phyloP scores from a whole-genome alignment of 1,140 invertebrate genomes.

The Cydia amplana region DNA sequence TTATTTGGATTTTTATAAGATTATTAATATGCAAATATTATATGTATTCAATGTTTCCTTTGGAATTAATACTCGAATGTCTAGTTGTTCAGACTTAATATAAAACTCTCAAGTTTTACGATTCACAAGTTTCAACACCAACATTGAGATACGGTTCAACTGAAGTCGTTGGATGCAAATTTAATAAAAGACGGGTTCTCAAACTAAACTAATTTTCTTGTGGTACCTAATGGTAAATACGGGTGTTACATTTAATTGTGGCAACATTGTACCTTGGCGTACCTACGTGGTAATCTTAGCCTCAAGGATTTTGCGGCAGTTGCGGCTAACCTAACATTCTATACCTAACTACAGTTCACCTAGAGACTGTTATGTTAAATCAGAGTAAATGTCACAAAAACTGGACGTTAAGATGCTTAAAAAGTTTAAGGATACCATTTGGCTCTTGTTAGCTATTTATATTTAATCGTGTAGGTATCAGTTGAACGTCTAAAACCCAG shows the following conservation, averaged over 20 bases:
- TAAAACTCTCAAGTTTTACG: not conserved
- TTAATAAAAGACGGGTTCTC: too few species aligned
- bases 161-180: not conserved
- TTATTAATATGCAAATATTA: not conserved
- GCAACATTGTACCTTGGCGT: not conserved
- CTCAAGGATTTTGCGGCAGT: not conserved
- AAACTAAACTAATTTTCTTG: too few species aligned
- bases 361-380: not conserved
- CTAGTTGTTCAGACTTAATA: not conserved
- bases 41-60: not conserved
- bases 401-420: not conserved
- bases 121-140: not conserved
- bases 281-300: conserved; percentile 2
- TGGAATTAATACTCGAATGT: not conserved
- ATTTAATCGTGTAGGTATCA: too few species aligned
- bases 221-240: not conserved
- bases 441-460: too few species aligned
- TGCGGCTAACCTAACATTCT: conserved; percentile 11
- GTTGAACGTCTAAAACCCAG: too few species aligned
- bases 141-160: not conserved
- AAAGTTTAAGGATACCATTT: too few species aligned
- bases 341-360: not conserved
- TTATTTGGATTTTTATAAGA: not conserved
- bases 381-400: not conserved
- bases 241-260: not conserved